Base-by-base conservation (phyloP, 2,888 invertebrate genomes). In the Erebia aethiops region DNA sequence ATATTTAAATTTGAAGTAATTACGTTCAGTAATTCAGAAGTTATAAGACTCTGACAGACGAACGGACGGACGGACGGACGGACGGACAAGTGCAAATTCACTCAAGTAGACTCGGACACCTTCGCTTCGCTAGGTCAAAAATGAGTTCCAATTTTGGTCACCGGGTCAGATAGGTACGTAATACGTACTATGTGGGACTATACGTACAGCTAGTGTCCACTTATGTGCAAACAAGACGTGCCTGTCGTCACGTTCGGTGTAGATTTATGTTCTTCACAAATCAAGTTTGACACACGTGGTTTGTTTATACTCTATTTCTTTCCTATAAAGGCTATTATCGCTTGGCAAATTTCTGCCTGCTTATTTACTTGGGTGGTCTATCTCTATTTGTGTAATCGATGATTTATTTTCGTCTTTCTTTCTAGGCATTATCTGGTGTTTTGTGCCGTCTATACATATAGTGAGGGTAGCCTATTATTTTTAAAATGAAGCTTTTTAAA, bases 181-280 rank as follows among this genome's bases (percentile, higher is more conserved):
- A n/a, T n/a, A n/a, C n/a, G n/a, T n/a, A n/a, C n/a, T n/a, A n/a
- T n/a, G n/a, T n/a, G n/a, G n/a, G n/a, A n/a, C n/a, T n/a, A n/a
- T n/a, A 7, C 35, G 26, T 58, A 35, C 9, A 35, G n/a, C 14
- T 8, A 5, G 26, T 14, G 26, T 35, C 57, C 21, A 62, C 16
- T 21, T 56, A 46, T 49, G 9, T 49, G 51, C 16, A 41, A n/a
- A 35, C 14, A 54, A 46, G 67, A 69, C 72, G 67, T 67, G 72
- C 58, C 62, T 70, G 61, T 71, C 63, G 70, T 67, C 71, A 69
- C 74, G 70, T 70, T 58, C 64, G 66, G 35, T 69, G 57, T 51
- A 67, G 64, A 68, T 73, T 68, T 71, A 68, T 69, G 68, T 57
- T 57, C 62, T 63, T 52, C 41, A 60, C 60, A 61, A 61, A 46